Percentiles rank a stretch among this genome's conserved stretches.
These are phyloP conservation scores for Lasioglossum oenotherae DNA, from an alignment of 2,888 invertebrate genomes.

Conservation along the genomic window DNA sequence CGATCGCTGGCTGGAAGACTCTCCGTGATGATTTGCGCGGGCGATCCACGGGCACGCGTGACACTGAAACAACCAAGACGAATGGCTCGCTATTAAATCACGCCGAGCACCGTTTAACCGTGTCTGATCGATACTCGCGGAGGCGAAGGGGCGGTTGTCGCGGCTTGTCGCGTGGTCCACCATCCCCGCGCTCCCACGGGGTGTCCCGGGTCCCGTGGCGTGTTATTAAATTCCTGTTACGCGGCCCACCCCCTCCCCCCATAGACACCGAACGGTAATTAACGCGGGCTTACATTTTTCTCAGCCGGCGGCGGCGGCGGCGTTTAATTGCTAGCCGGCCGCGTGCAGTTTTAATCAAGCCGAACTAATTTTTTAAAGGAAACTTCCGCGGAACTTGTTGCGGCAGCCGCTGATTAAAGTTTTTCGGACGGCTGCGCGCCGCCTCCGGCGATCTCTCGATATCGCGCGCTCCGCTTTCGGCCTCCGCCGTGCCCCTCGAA, in stretches of 20 bases:
- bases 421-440: neutral
- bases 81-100: slow-evolving; percentile 40
- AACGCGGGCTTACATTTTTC: slow-evolving; percentile 42
- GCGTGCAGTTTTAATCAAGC: slow-evolving; percentile 27
- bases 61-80: slow-evolving; percentile 62
- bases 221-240: slow-evolving; percentile 59
- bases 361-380: slow-evolving; percentile 31
- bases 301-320: neutral
- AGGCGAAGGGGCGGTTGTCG: neutral
- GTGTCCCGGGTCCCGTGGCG: neutral
- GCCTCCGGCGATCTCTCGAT: slow-evolving; percentile 8
- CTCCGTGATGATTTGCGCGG: slow-evolving; percentile 37
- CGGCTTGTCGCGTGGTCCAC: neutral
- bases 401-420: slow-evolving; percentile 32
- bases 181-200: neutral
- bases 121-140: slow-evolving; percentile 43
- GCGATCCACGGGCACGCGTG: slow-evolving; percentile 42
- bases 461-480: neutral
- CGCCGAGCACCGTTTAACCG: neutral
- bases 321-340: slow-evolving; percentile 29
- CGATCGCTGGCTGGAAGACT: slow-evolving; percentile 58
- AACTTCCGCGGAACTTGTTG: slow-evolving; percentile 29
- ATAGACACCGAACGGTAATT: slow-evolving; percentile 19
- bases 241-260: neutral
- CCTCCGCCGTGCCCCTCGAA: neutral